These are phyloP conservation scores for Isurus oxyrinchus DNA, from an alignment of 2,113 vertebrate genomes.

Conservation along the genomic window DNA sequence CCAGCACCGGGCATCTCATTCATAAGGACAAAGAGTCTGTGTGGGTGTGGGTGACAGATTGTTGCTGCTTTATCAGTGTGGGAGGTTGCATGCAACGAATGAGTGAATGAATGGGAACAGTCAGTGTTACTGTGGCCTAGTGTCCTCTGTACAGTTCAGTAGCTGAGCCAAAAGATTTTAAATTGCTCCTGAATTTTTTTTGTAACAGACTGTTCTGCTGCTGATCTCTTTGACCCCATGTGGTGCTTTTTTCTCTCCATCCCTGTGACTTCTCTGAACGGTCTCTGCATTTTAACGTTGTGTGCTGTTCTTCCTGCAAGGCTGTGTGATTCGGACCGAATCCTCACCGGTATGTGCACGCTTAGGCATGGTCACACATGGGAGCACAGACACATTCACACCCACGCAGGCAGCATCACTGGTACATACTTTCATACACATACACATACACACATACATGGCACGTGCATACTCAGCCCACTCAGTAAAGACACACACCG, in stretches of 20 bases:
- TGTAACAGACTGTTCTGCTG: background rate
- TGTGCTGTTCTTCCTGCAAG: background rate
- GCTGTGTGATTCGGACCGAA: background rate
- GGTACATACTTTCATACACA: background rate
- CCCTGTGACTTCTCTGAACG: background rate
- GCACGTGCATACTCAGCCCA: background rate
- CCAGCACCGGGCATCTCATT: background rate
- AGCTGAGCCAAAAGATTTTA: background rate
- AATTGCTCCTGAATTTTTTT: background rate
- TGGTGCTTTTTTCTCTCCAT: background rate
- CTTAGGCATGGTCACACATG: background rate
- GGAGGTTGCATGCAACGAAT: background rate
- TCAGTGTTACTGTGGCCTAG: background rate
- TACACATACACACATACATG: background rate
- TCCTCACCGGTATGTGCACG: background rate
- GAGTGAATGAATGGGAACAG: background rate
- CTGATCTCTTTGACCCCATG: background rate
- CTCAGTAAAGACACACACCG: background rate
- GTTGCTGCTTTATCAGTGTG: background rate
- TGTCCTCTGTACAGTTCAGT: background rate
- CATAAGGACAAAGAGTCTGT: background rate
- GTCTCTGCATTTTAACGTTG: background rate
- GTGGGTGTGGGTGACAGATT: background rate
- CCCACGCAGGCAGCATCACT: background rate
- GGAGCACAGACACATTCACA: background rate